These are phyloP conservation scores for Solea solea DNA, from an alignment of 2,113 vertebrate species.

Conservation along the genomic window DNA sequence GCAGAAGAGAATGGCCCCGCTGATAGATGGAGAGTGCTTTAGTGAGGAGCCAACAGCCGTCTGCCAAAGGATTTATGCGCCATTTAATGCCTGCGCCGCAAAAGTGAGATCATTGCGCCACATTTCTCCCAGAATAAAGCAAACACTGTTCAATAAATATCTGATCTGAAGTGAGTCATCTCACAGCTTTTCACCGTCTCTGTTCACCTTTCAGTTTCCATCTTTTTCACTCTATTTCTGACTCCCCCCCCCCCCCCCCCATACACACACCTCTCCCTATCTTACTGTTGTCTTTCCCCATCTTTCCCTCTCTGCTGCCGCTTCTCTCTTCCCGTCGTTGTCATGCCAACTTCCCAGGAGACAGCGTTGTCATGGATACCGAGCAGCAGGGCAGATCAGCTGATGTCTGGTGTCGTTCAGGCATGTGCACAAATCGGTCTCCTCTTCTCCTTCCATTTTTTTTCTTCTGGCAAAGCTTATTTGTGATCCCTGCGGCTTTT, in stretches of 20 bases:
- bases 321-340: slow-evolving; percentile 70
- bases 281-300: background rate
- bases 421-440: slow-evolving; percentile 71
- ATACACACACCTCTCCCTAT: background rate
- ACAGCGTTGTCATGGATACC: slow-evolving; percentile 91
- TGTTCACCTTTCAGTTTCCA: background rate
- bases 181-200: background rate
- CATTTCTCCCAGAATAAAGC: slow-evolving; percentile 5
- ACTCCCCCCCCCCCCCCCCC: background rate
- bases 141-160: background rate
- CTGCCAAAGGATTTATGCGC: slow-evolving; percentile 31
- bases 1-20: background rate
- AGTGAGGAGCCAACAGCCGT: slow-evolving; percentile 21
- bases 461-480: slow-evolving; percentile 9
- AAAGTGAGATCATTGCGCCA: slow-evolving; percentile 1
- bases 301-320: slow-evolving; percentile 3
- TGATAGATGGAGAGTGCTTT: slow-evolving; percentile 25
- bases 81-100: slow-evolving; percentile 31
- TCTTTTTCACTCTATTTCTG: slow-evolving; percentile 1
- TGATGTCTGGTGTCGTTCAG: slow-evolving; percentile 84
- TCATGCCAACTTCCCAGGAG: slow-evolving; percentile 85
- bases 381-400: slow-evolving; percentile 85
- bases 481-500: slow-evolving; percentile 26
- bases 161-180: background rate
- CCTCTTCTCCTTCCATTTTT: slow-evolving; percentile 33